Evolutionary conservation across 1,140 invertebrate species (phyloP), one percentile per base, ranked within the genome.

Genomic region (Matsumurasca onukii): DNA sequence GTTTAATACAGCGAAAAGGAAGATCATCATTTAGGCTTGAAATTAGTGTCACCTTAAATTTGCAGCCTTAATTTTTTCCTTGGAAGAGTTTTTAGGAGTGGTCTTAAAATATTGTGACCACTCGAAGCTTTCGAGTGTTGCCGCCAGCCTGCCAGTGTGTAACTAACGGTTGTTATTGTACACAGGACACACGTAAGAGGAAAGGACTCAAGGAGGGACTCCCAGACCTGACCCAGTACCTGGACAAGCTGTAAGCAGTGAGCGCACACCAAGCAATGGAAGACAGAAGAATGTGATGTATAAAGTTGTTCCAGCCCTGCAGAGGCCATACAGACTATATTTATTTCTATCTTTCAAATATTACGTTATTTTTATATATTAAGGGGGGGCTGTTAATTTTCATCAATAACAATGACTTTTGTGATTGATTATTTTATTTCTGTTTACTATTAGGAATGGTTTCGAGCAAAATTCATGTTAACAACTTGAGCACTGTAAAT

Each of bases 131-230:
- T n/a, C n/a, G n/a, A n/a, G n/a, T n/a, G n/a, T n/a, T n/a, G n/a
- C n/a, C n/a, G n/a, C n/a, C n/a, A n/a, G n/a, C n/a, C n/a, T n/a
- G n/a, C n/a, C n/a, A n/a, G n/a, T n/a, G n/a, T n/a, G n/a, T n/a
- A n/a, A n/a, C n/a, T n/a, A n/a, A n/a, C n/a, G n/a, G n/a, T n/a
- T n/a, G n/a, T n/a, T n/a, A n/a, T n/a, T n/a, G n/a, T n/a, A n/a
- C n/a, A 75, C 80, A 91, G 87, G 95, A 97, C 64, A 99, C 94
- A 70, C 92, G 98, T 81, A 99, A 99, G 84, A 91, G 98, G 81
- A 99, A 99, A 87, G 98, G 98, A 83, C 86, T 99, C 76, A 99
- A 98, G 82, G 97, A 99, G 80, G 94, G 95, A 82, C 85, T 98
- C 72, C 97, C 96, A 75, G 94, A 97, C 78, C 84, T 98, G 77